phyloP scores from a whole-genome alignment of 2,797 vertebrate genomes.

The Xenopus petersii region DNA sequence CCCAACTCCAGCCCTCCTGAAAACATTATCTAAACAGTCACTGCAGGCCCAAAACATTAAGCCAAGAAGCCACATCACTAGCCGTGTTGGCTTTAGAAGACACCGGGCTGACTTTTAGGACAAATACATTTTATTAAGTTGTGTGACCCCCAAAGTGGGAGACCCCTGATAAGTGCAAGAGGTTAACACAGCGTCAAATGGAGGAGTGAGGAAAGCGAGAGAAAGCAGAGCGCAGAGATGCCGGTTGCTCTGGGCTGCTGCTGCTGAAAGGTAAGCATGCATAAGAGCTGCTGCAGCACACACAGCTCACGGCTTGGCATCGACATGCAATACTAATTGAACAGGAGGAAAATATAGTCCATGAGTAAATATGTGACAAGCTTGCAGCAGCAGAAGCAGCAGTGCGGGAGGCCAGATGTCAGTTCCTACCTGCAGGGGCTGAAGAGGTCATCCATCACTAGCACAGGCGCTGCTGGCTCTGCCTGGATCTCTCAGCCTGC shows the following conservation, averaged over 20 bases:
- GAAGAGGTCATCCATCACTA: conserved; percentile 94
- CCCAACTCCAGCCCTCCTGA: conserved; percentile 67
- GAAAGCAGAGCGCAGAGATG: conserved; percentile 6
- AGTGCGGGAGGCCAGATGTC: conserved; percentile 61
- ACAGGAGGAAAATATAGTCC: conserved; percentile 41
- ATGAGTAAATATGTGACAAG: conserved; percentile 55
- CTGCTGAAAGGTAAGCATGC: conserved; percentile 42
- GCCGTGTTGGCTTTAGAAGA: conserved; percentile 4
- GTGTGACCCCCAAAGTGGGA: background rate
- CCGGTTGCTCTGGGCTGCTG: conserved; percentile 10
- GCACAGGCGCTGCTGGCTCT: conserved; percentile 71
- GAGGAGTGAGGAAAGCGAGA: background rate
- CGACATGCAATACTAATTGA: conserved; percentile 58
- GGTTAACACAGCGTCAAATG: conserved; percentile 18
- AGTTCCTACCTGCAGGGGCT: conserved; percentile 93
- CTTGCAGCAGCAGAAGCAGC: conserved; percentile 43
- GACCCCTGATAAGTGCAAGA: conserved; percentile 4
- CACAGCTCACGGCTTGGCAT: conserved; percentile 36
- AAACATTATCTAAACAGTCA: conserved; percentile 65
- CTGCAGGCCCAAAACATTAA: conserved; percentile 60
- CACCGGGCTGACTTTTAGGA: background rate
- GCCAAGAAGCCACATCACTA: conserved; percentile 23
- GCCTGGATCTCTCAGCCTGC: conserved; percentile 55
- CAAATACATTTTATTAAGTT: conserved; percentile 5
- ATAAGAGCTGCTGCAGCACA: background rate